Base-by-base conservation (phyloP, 2,113 vertebrate genomes). In the Chrysemys picta region DNA sequence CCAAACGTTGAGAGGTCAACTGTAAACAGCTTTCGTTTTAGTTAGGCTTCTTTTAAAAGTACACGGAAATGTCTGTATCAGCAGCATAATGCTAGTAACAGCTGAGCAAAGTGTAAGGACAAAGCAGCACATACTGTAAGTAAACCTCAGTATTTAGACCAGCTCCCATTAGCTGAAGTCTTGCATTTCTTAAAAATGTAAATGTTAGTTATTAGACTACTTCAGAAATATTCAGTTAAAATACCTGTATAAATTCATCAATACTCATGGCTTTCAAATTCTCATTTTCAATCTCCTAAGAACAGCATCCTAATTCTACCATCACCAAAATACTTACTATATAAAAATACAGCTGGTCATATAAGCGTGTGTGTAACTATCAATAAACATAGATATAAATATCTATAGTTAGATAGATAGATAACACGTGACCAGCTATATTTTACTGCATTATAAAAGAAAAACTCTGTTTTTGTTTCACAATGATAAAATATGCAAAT, bases 271-370 rank as follows among this genome's bases (percentile, higher is more conserved):
- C 38, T 24, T 12, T 75, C 69, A 75, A 21, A 42, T 42, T 75
- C 11, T 24, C 69, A 42, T 25, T 75, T 42, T 42, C 82, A 17
- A 17, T 1, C 57, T 62, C 47, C 1, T 31, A 27, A 29, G 49
- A 38, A 1, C 2, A 42, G 42, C 25, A 83, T 56, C 24, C 87
- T 25, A 87, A 50, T 50, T 62, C 10, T 0, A 65, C 27, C 12
- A 29, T 53, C 75, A 88, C 72, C 72, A 76, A 42, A 76, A 45
- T 14, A 76, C 31, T 19, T 42, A 45, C 45, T 76, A 4, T 0
- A 65, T 0, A 24, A 16, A 1, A 3, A n/a, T 16, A 45, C 5
- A 45, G 75, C 75, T 47, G 57, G 14, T 29, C 14, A 5, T 0
- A 17, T 7, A 29, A 75, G 4, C 38, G 5, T 21, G 3, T 52